Evolutionary conservation across 2,113 vertebrate genomes (phyloP).

Genomic region (Synchiropus splendidus): DNA sequence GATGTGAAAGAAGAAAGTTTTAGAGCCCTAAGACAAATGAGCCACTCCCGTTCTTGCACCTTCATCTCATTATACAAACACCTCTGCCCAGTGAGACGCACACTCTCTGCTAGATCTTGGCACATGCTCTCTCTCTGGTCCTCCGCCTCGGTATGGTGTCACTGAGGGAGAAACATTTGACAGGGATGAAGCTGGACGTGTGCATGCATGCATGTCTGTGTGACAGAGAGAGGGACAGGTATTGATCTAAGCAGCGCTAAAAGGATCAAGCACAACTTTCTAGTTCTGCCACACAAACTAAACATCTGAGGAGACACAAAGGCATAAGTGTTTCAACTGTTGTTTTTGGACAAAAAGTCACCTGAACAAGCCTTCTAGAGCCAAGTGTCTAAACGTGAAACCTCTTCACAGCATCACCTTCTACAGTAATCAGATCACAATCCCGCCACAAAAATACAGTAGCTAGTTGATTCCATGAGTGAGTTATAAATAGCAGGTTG

Average conservation of each 20-base stretch:
- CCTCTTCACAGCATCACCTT: no score
- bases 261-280: slow-evolving; percentile 41
- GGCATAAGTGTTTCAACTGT: no score
- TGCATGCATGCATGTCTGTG: not conserved
- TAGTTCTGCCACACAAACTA: slow-evolving; percentile 11
- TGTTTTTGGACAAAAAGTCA: no score
- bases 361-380: no score
- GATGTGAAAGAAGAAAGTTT: no score
- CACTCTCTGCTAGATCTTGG: not conserved
- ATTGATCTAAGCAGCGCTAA: slow-evolving; percentile 43
- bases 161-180: slow-evolving; percentile 18
- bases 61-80: no score
- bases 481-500: slow-evolving; percentile 54
- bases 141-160: slow-evolving; percentile 15
- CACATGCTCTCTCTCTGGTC: slow-evolving; percentile 21
- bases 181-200: slow-evolving; percentile 10
- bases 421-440: no score
- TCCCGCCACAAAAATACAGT: no score
- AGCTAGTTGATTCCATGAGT: slow-evolving; percentile 21
- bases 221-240: slow-evolving; percentile 5
- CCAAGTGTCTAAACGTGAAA: no score
- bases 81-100: not conserved
- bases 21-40: no score
- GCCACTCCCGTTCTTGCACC: no score
- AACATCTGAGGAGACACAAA: no score